Conservation (phyloP, 2,888 invertebrate genomes). For the Dynastes tityus region DNA sequence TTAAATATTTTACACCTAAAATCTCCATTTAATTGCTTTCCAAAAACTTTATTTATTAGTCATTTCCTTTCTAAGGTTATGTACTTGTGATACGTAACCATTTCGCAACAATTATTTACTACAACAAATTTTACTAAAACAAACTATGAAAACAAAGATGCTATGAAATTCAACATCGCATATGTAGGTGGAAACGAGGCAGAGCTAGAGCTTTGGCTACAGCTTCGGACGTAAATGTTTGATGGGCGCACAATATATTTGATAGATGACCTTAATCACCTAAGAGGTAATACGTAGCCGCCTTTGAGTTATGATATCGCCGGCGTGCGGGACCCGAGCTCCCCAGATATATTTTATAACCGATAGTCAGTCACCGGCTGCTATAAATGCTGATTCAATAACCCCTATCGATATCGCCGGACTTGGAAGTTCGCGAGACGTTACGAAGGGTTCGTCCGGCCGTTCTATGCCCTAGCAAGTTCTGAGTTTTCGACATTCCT, state of each 20-base stretch:
- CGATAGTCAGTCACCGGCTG: conserved; percentile 47
- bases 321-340: conserved; percentile 63
- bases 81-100: too few species aligned
- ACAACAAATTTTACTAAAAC: too few species aligned
- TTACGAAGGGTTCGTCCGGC: background rate
- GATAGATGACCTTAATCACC: conserved; percentile 70
- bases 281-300: conserved; percentile 69
- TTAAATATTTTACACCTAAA: too few species aligned
- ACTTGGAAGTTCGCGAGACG: background rate
- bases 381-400: conserved; percentile 69
- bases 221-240: conserved; percentile 55
- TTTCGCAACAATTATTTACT: too few species aligned
- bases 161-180: too few species aligned
- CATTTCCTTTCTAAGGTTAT: too few species aligned
- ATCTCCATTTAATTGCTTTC: too few species aligned
- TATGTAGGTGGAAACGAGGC: background rate
- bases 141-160: too few species aligned
- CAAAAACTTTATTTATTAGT: too few species aligned
- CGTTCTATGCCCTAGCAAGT: too few species aligned
- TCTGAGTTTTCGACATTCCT: conserved; percentile 1
- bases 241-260: conserved; percentile 65
- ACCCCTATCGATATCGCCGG: conserved; percentile 62
- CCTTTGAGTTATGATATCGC: conserved; percentile 70
- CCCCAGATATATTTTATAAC: conserved; percentile 61
- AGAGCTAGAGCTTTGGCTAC: background rate